Percentiles rank a stretch among this genome's conserved stretches.
phyloP scores from a whole-genome alignment of 2,113 vertebrate species.

The Sakesphorus luctuosus region DNA sequence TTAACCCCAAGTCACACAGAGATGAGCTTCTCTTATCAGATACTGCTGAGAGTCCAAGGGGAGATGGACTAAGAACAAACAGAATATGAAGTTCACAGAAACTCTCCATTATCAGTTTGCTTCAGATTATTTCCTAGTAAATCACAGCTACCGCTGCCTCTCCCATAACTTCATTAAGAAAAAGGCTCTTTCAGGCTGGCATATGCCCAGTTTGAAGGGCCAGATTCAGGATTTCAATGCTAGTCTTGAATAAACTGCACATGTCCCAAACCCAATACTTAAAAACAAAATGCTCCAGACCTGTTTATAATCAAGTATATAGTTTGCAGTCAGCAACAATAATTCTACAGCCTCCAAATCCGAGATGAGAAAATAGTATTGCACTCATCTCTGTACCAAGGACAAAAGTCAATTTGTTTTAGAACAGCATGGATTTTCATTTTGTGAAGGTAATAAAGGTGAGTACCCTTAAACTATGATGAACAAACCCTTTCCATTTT shows the following conservation, averaged over 20 bases:
- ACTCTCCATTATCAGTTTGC: background rate
- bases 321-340: background rate
- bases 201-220: background rate
- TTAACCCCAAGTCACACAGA: background rate
- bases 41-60: background rate
- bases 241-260: background rate
- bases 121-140: background rate
- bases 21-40: background rate
- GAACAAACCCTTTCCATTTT: background rate
- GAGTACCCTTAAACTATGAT: background rate
- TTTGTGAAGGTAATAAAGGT: background rate
- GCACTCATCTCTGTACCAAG: background rate
- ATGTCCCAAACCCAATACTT: background rate
- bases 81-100: background rate
- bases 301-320: background rate
- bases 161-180: background rate
- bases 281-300: background rate
- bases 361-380: background rate
- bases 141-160: background rate
- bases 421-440: background rate
- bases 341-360: background rate
- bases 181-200: background rate
- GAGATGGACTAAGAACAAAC: background rate
- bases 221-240: background rate
- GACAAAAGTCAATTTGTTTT: background rate